Conservation (phyloP, 2,797 vertebrate species). For the Pseudocheirus occidentalis region DNA sequence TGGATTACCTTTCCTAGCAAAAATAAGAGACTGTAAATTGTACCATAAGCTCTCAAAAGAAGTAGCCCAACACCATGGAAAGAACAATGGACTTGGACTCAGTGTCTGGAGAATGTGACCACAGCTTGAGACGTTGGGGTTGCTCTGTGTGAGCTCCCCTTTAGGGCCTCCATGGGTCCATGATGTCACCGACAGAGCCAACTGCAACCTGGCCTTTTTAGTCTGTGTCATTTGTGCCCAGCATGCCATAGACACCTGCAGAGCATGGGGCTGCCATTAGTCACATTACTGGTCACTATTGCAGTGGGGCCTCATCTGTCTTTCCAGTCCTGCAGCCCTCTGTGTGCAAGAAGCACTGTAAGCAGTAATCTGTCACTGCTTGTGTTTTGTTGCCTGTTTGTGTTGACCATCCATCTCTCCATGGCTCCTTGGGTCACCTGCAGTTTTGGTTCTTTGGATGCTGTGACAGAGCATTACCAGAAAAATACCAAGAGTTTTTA, state of each 20-base stretch:
- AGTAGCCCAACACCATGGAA: background rate
- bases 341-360: background rate
- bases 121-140: background rate
- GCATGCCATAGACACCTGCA: no score
- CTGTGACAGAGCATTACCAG: background rate
- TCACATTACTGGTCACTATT: background rate
- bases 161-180: background rate
- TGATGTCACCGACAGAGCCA: no score
- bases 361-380: background rate
- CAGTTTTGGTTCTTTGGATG: background rate
- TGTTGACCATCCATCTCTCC: background rate
- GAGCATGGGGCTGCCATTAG: background rate
- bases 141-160: background rate
- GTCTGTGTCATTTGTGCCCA: no score
- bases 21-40: slow-evolving; percentile 21
- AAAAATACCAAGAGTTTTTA: background rate
- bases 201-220: no score
- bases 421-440: background rate
- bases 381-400: background rate
- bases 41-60: slow-evolving; percentile 28
- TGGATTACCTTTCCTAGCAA: slow-evolving; percentile 5
- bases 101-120: background rate
- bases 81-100: slow-evolving; percentile 13
- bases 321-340: background rate
- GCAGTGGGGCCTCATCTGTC: background rate